Evolutionary conservation across 2,113 vertebrate genomes (phyloP).

Genomic region (Sinocyclocheilus anophthalmus): DNA sequence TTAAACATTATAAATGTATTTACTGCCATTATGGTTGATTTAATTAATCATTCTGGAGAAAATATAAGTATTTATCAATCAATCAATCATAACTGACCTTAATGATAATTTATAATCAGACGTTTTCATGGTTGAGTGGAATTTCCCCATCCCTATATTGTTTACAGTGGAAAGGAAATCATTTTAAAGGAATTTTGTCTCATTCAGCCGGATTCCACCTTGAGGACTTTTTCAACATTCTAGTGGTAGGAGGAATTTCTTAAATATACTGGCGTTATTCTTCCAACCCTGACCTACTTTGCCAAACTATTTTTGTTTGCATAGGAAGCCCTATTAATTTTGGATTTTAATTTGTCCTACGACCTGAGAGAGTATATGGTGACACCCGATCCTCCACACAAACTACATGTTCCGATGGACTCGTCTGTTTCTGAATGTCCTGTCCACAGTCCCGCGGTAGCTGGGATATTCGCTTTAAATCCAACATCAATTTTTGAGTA

Average conservation of each 20-base stretch:
- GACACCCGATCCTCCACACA: not conserved
- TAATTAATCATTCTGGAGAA: too few relatives aligned
- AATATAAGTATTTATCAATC: too few relatives aligned
- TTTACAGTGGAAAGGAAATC: not conserved
- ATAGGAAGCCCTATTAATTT: conserved; percentile 4
- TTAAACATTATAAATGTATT: not conserved
- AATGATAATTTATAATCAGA: too few relatives aligned
- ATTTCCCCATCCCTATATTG: too few relatives aligned
- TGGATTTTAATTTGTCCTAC: not conserved
- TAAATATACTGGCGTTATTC: not conserved
- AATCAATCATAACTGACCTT: too few relatives aligned
- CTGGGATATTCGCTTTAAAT: not conserved
- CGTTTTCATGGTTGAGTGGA: too few relatives aligned
- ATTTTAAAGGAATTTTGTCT: not conserved
- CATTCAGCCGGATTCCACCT: not conserved
- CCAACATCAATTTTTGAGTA: too few relatives aligned
- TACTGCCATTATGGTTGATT: not conserved
- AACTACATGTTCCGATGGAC: not conserved
- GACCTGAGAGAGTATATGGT: conserved; percentile 12
- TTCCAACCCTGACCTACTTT: conserved; percentile 24
- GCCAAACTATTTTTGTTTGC: conserved; percentile 4
- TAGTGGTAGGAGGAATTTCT: not conserved
- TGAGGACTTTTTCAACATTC: too few relatives aligned
- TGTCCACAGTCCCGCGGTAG: not conserved
- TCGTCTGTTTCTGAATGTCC: conserved; percentile 22